Evolutionary conservation across 2,113 vertebrate genomes (phyloP).

Genomic region (Apaloderma vittatum): DNA sequence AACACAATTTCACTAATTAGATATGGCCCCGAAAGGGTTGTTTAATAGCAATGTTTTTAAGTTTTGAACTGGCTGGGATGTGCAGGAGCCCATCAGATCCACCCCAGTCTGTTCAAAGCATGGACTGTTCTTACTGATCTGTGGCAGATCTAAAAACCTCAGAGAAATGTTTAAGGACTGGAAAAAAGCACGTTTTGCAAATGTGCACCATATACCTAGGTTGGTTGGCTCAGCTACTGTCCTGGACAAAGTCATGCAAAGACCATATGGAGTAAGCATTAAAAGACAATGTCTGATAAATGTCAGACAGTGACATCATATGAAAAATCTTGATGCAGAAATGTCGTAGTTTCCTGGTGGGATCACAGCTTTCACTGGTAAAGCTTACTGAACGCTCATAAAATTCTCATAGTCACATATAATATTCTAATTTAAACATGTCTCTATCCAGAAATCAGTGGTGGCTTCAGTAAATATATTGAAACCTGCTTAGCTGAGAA

Average conservation of each 20-base stretch:
- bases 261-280: background rate
- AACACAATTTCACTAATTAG: background rate
- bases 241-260: background rate
- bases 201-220: fast-evolving
- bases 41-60: background rate
- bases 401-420: background rate
- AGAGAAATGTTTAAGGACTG: background rate
- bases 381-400: background rate
- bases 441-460: background rate
- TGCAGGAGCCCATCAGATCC: background rate
- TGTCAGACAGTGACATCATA: background rate
- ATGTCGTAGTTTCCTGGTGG: background rate
- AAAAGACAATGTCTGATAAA: background rate
- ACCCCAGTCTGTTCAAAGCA: background rate
- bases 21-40: background rate
- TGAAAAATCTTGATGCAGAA: background rate
- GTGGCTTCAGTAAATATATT: background rate
- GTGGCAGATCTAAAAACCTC: background rate
- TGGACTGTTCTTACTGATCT: background rate
- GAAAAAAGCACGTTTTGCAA: background rate
- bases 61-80: background rate
- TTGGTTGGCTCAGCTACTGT: background rate
- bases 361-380: background rate
- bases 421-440: background rate
- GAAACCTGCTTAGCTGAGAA: background rate